Evolutionary conservation across 2,888 invertebrate species (phyloP).

Genomic region (Aethes cnicana): DNA sequence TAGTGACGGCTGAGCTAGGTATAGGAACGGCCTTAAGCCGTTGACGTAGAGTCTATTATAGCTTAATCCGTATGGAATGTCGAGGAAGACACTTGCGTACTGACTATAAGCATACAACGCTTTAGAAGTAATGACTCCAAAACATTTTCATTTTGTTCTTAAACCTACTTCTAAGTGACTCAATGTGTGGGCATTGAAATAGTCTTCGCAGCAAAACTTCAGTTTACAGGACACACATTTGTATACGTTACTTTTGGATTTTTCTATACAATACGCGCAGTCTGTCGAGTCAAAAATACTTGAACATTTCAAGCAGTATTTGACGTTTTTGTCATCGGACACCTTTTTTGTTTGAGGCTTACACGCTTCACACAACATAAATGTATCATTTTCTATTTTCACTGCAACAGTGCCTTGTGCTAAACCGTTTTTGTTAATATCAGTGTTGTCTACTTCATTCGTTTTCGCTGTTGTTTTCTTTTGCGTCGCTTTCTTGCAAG

Average conservation of each 20-base stretch:
- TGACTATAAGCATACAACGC: no score
- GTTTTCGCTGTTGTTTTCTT: slow-evolving; percentile 25
- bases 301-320: slow-evolving; percentile 53
- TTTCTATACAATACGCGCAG: slow-evolving; percentile 47
- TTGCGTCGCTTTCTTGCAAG: slow-evolving; percentile 24
- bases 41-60: no score
- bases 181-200: not conserved
- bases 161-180: not conserved
- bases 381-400: slow-evolving; percentile 28
- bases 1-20: no score
- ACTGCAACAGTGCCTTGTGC: not conserved
- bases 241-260: slow-evolving; percentile 4
- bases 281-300: slow-evolving; percentile 48
- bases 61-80: no score
- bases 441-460: slow-evolving; percentile 25
- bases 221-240: not conserved
- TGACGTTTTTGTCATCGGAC: slow-evolving; percentile 40
- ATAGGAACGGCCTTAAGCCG: no score
- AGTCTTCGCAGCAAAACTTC: slow-evolving; percentile 12
- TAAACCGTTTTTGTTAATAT: slow-evolving; percentile 23
- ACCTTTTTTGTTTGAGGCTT: slow-evolving; percentile 40
- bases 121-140: no score
- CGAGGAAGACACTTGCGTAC: no score
- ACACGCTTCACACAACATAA: slow-evolving; percentile 14
- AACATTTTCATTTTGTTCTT: no score